Conservation (phyloP, 2,888 invertebrate genomes). For the Drosophila affinis region DNA sequence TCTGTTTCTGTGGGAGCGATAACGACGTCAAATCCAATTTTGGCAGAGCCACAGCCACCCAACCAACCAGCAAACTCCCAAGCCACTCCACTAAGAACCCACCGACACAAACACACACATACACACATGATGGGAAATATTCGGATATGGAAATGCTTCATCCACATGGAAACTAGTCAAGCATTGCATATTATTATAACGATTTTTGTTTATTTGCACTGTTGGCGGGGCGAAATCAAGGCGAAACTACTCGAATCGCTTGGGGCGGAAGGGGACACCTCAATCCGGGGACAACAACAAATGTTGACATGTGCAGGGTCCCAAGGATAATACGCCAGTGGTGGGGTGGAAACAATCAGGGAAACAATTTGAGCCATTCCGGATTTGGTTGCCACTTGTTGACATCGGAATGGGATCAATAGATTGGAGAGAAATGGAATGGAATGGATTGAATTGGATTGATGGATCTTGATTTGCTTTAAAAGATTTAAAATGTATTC, state of each 20-base stretch:
- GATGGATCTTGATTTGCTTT: neutral
- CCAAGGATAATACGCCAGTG: constrained; percentile 7
- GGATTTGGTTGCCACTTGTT: constrained; percentile 26
- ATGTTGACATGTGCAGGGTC: constrained; percentile 22
- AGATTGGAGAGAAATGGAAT: neutral
- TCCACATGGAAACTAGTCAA: constrained; percentile 28
- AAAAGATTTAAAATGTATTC: neutral
- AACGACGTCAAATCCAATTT: constrained; percentile 28
- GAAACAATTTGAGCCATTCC: constrained; percentile 11
- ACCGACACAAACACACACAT: no score
- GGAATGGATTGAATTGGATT: neutral
- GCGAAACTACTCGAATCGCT: constrained; percentile 29
- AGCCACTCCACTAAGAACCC: neutral
- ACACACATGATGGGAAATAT: constrained; percentile 18
- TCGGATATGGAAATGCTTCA: neutral
- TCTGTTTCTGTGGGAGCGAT: neutral
- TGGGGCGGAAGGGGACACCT: constrained; percentile 1
- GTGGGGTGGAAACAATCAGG: constrained; percentile 2
- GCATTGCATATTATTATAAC: constrained; percentile 56
- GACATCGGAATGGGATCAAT: constrained; percentile 13
- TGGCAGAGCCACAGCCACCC: neutral
- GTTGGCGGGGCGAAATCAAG: constrained; percentile 15
- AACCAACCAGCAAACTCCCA: neutral
- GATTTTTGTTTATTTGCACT: constrained; percentile 41
- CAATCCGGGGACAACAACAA: constrained; percentile 22